These are phyloP conservation scores for Amblyornis subalaris DNA, from an alignment of 2,113 vertebrate genomes.

Conservation along the genomic window DNA sequence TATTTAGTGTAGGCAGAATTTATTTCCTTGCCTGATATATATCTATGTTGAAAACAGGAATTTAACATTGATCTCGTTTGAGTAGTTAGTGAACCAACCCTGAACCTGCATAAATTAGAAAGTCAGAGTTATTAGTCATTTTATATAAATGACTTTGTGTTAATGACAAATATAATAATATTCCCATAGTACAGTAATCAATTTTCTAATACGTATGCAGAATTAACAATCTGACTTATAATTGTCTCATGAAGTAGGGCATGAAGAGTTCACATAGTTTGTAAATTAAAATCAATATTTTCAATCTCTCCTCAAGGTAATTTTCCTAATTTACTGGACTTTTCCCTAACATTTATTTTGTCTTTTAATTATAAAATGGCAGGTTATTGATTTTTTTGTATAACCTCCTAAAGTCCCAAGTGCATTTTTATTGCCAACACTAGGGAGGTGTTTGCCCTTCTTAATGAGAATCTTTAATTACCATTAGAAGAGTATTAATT, in stretches of 20 bases:
- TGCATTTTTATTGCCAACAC: constrained; percentile 71
- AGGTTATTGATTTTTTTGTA: constrained; percentile 83
- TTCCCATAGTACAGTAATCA: constrained; percentile 69
- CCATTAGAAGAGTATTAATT: constrained; percentile 74
- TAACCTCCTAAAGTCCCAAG: constrained; percentile 67
- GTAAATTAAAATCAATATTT: constrained; percentile 94
- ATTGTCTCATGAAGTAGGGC: constrained; percentile 78
- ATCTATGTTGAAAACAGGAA: not conserved
- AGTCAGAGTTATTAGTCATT: constrained; percentile 57
- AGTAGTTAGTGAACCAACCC: constrained; percentile 36
- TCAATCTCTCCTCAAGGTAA: constrained; percentile 85
- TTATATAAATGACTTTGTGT: constrained; percentile 54
- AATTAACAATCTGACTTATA: constrained; percentile 77
- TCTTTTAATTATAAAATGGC: constrained; percentile 91
- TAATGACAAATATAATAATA: constrained; percentile 76
- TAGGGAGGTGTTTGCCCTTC: constrained; percentile 60
- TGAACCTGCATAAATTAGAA: constrained; percentile 54
- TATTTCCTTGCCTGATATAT: constrained; percentile 9
- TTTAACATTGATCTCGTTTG: constrained; percentile 41
- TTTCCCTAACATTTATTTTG: constrained; percentile 82
- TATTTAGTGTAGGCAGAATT: constrained; percentile 10
- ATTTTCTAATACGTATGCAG: constrained; percentile 68
- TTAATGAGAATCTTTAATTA: constrained; percentile 82
- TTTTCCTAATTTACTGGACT: constrained; percentile 87
- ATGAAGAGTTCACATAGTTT: constrained; percentile 84